Evolutionary conservation across 2,888 invertebrate genomes (phyloP).

Genomic region (Strigamia transsilvanica): DNA sequence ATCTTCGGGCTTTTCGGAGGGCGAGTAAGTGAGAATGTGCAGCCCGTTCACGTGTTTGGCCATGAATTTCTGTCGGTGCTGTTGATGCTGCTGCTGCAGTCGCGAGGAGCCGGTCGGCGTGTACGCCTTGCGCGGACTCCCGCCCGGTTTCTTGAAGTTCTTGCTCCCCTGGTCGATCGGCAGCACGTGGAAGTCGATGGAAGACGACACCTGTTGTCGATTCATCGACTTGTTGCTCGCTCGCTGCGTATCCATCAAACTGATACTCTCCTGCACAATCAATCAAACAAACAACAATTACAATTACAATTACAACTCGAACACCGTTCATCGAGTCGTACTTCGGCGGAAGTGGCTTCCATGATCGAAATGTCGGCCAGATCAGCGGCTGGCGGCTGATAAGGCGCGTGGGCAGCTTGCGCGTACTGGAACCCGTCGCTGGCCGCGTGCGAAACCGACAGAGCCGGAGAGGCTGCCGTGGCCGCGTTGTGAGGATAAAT

Average conservation of each 20-base stretch:
- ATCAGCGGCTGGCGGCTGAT: constrained; percentile 53
- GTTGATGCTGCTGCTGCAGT: constrained; percentile 36
- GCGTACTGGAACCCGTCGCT: constrained; percentile 46
- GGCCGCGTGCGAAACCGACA: constrained; percentile 42
- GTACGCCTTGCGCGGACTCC: constrained; percentile 46
- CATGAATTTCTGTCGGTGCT: constrained; percentile 52
- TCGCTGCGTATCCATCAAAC: constrained; percentile 48
- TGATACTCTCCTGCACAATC: constrained; percentile 45
- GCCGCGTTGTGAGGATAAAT: constrained; percentile 53
- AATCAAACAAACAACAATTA: too few species aligned
- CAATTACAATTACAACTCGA: too few species aligned
- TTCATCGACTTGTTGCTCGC: constrained; percentile 9
- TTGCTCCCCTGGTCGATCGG: constrained; percentile 40
- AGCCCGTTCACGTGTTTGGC: constrained; percentile 51
- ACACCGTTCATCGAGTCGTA: not conserved
- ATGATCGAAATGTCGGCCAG: constrained; percentile 53
- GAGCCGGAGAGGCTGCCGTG: constrained; percentile 51
- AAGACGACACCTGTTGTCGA: not conserved
- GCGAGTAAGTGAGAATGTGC: constrained; percentile 34
- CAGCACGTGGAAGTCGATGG: constrained; percentile 46
- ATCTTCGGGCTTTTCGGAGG: constrained; percentile 45
- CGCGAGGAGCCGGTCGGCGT: not conserved
- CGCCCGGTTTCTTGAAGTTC: constrained; percentile 32
- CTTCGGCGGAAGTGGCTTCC: constrained; percentile 54
- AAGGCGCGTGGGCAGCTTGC: constrained; percentile 49